phyloP scores from a whole-genome alignment of 2,113 vertebrate species.

The Nesogale talazaci region DNA sequence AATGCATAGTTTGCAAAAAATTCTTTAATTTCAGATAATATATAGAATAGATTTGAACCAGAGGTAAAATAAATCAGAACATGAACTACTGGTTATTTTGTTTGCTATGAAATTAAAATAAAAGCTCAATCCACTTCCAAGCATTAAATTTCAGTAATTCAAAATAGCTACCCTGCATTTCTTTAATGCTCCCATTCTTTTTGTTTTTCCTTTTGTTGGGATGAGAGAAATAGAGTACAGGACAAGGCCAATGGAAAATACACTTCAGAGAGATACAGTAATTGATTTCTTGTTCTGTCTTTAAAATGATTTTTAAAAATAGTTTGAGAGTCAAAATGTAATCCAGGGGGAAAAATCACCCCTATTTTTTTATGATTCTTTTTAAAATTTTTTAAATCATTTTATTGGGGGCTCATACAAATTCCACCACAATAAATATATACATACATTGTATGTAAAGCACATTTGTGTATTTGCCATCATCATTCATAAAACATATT shows the following conservation, averaged over 20 bases:
- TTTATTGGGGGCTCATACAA: no score
- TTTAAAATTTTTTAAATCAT: no score
- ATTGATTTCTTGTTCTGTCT: slow-evolving; percentile 16
- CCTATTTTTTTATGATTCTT: no score
- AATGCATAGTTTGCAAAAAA: background rate
- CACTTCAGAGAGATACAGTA: background rate
- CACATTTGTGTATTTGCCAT: no score
- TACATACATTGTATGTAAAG: no score
- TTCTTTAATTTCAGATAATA: background rate
- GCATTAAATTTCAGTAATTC: background rate
- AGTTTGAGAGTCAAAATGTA: no score
- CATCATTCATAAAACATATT: no score
- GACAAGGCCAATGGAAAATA: slow-evolving; percentile 11
- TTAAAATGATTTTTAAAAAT: slow-evolving; percentile 17
- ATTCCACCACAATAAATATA: no score
- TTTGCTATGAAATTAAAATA: slow-evolving; percentile 19
- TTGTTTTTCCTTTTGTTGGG: background rate
- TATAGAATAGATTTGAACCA: background rate
- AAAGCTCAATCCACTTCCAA: background rate
- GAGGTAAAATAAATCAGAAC: slow-evolving; percentile 4
- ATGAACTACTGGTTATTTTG: slow-evolving; percentile 34
- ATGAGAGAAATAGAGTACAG: background rate
- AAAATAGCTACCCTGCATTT: background rate
- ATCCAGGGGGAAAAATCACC: no score
- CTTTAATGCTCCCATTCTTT: slow-evolving; percentile 14